Evolutionary conservation across 2,113 vertebrate species (phyloP), one percentile per base, ranked within the genome.

Genomic region (Odontesthes bonariensis): DNA sequence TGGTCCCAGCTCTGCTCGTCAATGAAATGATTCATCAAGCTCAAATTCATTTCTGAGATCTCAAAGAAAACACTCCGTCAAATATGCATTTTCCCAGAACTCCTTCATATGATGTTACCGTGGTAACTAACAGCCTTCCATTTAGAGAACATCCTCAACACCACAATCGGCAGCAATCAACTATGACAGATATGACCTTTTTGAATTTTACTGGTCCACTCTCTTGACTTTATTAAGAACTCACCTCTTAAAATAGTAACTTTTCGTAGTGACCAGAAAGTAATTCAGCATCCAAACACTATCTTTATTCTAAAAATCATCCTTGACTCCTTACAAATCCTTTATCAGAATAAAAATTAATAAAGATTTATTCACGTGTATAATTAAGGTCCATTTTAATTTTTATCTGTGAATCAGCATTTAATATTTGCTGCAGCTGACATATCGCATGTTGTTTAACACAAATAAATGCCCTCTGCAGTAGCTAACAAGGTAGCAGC

Each of bases 41-140:
- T 51, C 1, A 31, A 65, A 31, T 54, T 53, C 4, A 42, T 54
- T 14, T 54, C 38, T 46, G 40, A 44, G 17, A 46, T 59, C 23
- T 55, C 27, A 19, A 62, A 74, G 13, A 57, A 61, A 31, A 27
- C 38, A 35, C 8, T 60, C 20, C 42, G 38, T 16, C 27, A 64
- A 51, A 69, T 31, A 46, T 44, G 5, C 22, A 47, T 63, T 52
- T 32, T 42, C 27, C 31, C 38, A n/a, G n/a, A 33, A 61, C 49
- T 31, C 16, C 44, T 57, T 67, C 17, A 61, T 23, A 56, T 70
- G 40, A 61, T 33, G 58, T 84, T 78, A 57, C 33, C 77, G 69
- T 11, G 56, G 79, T 55, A 76, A 82, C 75, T 33, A 53, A 68
- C n/a, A 59, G 19, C 35, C 17, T 57, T 16, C 59, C 22, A 54